Conservation (phyloP, 2,888 invertebrate species). For the Pasiphila rectangulata region DNA sequence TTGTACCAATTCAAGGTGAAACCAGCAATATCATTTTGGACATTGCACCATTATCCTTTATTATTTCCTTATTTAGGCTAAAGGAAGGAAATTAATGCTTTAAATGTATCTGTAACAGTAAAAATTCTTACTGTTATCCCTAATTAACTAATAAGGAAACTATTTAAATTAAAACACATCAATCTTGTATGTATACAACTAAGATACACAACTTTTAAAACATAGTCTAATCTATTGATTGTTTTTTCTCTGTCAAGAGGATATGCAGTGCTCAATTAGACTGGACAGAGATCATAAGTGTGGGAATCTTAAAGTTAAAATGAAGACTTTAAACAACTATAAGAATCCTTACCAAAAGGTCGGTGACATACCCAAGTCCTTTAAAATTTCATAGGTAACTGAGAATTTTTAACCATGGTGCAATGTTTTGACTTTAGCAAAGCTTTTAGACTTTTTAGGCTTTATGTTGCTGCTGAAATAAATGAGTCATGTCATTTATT, state of each 20-base stretch:
- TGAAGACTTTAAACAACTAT: conserved; percentile 72
- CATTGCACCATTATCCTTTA: conserved; percentile 15
- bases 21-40: conserved; percentile 15
- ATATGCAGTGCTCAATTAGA: conserved; percentile 76
- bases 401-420: conserved; percentile 9
- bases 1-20: conserved; percentile 11
- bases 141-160: no score
- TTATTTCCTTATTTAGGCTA: conserved; percentile 11
- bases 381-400: conserved; percentile 55
- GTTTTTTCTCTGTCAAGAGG: conserved; percentile 70
- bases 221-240: conserved; percentile 42
- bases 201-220: conserved; percentile 7
- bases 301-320: conserved; percentile 68
- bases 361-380: conserved; percentile 48
- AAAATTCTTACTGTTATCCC: no score
- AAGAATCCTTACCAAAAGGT: conserved; percentile 75
- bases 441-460: no score
- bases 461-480: no score
- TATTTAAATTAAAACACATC: no score
- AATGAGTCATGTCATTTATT: not conserved
- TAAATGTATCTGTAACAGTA: no score
- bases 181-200: conserved; percentile 3
- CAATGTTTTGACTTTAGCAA: not conserved
- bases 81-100: conserved; percentile 31
- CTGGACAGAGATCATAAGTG: conserved; percentile 66